Conservation (phyloP, 2,797 vertebrate species). For the Sternotherus odoratus region DNA sequence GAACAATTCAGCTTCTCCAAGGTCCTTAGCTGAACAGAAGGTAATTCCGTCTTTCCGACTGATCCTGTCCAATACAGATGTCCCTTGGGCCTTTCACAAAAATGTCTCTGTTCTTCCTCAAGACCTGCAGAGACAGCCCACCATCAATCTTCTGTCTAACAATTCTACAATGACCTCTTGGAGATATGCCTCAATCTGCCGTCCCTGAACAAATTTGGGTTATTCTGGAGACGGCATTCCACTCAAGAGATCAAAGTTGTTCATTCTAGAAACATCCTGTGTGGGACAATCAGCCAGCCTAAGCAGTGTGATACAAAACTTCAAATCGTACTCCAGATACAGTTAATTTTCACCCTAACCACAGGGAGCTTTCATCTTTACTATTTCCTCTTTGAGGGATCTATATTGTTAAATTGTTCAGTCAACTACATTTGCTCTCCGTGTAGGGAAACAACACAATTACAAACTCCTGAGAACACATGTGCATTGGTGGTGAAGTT, state of each 20-base stretch:
- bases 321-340: background rate
- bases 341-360: accelerated
- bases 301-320: accelerated
- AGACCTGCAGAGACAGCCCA: background rate
- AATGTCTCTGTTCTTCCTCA: background rate
- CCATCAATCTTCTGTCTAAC: background rate
- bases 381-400: background rate
- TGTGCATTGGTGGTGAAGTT: background rate
- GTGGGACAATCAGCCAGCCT: background rate
- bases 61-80: background rate
- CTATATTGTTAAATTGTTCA: background rate
- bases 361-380: background rate
- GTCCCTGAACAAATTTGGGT: background rate
- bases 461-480: conserved; percentile 21
- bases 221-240: background rate
- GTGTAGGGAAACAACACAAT: accelerated
- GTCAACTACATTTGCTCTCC: background rate
- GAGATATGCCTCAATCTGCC: background rate
- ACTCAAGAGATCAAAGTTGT: background rate
- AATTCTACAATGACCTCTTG: background rate
- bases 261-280: background rate
- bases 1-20: background rate
- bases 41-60: accelerated
- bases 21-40: background rate
- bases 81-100: too few species aligned